phyloP scores from a whole-genome alignment of 2,797 vertebrate genomes.

The Peromyscus nudipes region DNA sequence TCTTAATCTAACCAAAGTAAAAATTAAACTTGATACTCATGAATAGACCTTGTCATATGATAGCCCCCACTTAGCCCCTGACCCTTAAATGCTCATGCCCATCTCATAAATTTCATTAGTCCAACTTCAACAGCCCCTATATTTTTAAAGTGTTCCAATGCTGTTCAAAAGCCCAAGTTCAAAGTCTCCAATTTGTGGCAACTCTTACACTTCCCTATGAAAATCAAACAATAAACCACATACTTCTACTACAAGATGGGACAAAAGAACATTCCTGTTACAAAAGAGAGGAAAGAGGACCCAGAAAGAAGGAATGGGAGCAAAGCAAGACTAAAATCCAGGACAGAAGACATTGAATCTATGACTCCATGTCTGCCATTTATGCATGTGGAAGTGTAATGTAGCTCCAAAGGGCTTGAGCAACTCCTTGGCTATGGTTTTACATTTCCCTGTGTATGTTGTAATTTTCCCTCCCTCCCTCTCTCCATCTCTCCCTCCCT shows the following conservation, averaged over 20 bases:
- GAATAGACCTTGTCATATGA: background rate
- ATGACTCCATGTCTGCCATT: no score
- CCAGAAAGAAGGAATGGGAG: no score
- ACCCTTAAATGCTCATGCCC: background rate
- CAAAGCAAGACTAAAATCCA: no score
- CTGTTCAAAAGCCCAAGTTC: background rate
- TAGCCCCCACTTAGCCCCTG: background rate
- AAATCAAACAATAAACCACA: background rate
- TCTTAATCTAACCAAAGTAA: background rate
- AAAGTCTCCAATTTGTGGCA: background rate
- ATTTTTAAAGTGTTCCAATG: background rate
- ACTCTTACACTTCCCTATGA: background rate
- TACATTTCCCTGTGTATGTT: background rate
- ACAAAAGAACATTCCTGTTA: background rate
- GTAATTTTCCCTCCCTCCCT: background rate
- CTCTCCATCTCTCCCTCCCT: rapidly evolving
- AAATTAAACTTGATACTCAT: background rate
- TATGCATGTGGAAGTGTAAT: background rate
- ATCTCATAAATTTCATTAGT: background rate
- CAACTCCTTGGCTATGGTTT: no score
- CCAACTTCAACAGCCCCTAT: background rate
- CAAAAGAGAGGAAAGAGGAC: no score
- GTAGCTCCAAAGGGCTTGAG: background rate
- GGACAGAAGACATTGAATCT: background rate
- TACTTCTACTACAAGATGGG: background rate